Base-by-base conservation (phyloP, 2,888 invertebrate genomes). In the Patella pellucida region DNA sequence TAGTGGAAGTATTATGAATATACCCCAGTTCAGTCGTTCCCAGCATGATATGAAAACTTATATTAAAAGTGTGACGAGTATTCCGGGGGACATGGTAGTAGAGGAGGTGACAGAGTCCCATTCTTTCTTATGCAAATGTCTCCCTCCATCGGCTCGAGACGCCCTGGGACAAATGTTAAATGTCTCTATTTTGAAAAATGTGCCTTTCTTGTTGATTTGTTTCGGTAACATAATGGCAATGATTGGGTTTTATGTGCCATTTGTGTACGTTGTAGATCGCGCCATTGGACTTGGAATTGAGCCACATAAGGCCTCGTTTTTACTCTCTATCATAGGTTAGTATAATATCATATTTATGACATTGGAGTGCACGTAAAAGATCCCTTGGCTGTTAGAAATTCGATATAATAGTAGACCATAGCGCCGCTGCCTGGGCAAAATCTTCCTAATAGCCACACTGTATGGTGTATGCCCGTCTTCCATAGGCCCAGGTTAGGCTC, bases 1-100 rank as follows among this genome's bases (percentile, higher is more conserved):
- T 92, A 97, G 97, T 2, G 98, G 98, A 51, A 97, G 97, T 69
- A 95, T 99, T 41, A 93, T 95, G 79, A 96, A 98, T 92, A 93
- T 99, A 85, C 96, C 85, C 7, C 84, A 87, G 91, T 98, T 95
- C 92, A 41, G 5, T 41, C 96, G 96, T 90, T 96, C 96, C 77
- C 97, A 97, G 90, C 96, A 96, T 88, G 96, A 96, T 0, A 92
- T 97, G 73, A 94, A 95, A 74, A 95, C 95, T 82, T 98, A 97
- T 90, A 94, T 97, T 74, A 96, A 97, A 88, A 97, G 97, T 75
- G 96, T 97, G 67, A 93, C 97, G 56, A 96, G 97, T 77, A 93
- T 98, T 76, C 96, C 97, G 9, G 84, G 85, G 27, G 82, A 84
- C 54, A 71, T 84, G 54, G 81, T 81, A 31, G 62, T 82, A 54